These are phyloP conservation scores for Delichon dasypus DNA, from an alignment of 2,797 vertebrate genomes.

Conservation along the genomic window DNA sequence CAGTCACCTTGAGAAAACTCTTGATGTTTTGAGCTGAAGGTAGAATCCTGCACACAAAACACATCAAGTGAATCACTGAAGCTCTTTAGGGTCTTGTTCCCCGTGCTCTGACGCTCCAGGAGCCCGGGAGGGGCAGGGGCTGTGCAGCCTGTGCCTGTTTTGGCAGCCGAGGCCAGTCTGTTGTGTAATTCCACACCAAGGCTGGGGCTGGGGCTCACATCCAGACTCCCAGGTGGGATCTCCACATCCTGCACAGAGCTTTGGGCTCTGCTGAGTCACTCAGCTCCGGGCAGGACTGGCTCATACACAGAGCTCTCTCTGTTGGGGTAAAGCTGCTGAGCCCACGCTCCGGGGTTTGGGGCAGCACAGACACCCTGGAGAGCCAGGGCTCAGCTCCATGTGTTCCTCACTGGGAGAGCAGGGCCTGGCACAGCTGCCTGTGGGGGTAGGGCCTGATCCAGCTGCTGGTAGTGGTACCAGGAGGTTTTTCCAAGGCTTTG, in stretches of 20 bases:
- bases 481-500: not conserved
- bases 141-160: not conserved
- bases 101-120: not conserved
- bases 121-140: not conserved
- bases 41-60: not conserved
- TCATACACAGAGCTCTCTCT: not conserved
- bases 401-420: not conserved
- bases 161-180: not conserved
- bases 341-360: not conserved
- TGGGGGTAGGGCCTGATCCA: not conserved
- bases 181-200: not conserved
- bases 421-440: not conserved
- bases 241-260: not conserved
- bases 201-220: not conserved
- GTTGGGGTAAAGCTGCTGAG: not conserved
- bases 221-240: not conserved
- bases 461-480: not conserved
- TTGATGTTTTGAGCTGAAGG: not conserved
- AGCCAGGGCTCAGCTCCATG: not conserved
- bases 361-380: not conserved
- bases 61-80: not conserved
- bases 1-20: not conserved
- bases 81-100: not conserved
- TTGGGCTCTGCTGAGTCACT: constrained; percentile 5
- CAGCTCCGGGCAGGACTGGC: not conserved